Percentiles rank a stretch among this genome's conserved stretches.
These are phyloP conservation scores for Corythoichthys intestinalis DNA, from an alignment of 2,113 vertebrate genomes.

Conservation along the genomic window DNA sequence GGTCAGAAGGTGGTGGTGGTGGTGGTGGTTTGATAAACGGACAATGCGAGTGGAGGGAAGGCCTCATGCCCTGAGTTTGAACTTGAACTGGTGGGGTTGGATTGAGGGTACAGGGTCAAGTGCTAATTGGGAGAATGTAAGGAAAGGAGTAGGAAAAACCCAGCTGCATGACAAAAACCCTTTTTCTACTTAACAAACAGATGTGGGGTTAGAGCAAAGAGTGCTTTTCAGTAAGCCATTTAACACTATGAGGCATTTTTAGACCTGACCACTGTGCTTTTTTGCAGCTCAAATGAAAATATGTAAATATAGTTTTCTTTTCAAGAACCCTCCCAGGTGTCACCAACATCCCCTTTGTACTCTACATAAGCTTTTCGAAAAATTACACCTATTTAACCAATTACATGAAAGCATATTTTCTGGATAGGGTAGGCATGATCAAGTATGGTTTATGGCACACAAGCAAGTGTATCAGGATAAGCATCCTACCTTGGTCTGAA, in stretches of 20 bases:
- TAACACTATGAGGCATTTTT: background rate
- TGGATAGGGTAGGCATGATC: background rate
- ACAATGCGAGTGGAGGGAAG: constrained; percentile 34
- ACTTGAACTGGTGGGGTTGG: constrained; percentile 54
- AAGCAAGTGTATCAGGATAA: constrained; percentile 10
- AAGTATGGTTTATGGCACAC: constrained; percentile 3
- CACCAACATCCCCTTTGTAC: background rate
- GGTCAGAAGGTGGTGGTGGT: background rate
- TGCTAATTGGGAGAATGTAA: constrained; percentile 10
- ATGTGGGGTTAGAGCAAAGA: constrained; percentile 5
- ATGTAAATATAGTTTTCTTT: background rate
- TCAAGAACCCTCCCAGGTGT: background rate
- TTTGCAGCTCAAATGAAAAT: background rate
- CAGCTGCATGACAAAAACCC: constrained; percentile 40
- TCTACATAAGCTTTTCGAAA: background rate
- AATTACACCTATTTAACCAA: background rate
- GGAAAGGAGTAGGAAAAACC: constrained; percentile 34
- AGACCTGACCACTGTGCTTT: constrained; percentile 1
- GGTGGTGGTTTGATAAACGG: constrained; percentile 6
- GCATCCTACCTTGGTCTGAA: constrained; percentile 91
- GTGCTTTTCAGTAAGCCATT: constrained; percentile 27
- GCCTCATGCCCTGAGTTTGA: constrained; percentile 67
- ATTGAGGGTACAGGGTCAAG: constrained; percentile 46
- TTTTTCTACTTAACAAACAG: constrained; percentile 19
- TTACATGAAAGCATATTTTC: background rate